These are phyloP conservation scores for Linyphia triangularis DNA, from an alignment of 2,888 invertebrate species.

Conservation along the genomic window DNA sequence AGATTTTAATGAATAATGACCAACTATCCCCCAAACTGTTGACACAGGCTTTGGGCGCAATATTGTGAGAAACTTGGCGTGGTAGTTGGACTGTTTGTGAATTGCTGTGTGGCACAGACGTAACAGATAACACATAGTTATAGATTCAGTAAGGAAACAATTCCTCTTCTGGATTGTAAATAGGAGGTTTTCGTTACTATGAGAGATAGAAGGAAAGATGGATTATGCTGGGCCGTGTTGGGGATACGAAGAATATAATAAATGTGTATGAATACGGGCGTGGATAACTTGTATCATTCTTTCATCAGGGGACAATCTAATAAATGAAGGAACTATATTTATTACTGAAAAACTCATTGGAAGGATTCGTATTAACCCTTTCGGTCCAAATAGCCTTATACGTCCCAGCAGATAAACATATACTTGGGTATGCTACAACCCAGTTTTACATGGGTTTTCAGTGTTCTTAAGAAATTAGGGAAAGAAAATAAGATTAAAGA, in stretches of 20 bases:
- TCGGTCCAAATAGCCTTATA: too few relatives aligned
- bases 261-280: constrained; percentile 15
- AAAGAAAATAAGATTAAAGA: too few relatives aligned
- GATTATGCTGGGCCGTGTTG: constrained; percentile 24
- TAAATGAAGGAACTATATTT: too few relatives aligned
- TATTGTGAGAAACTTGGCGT: constrained; percentile 34
- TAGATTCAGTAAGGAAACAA: constrained; percentile 45
- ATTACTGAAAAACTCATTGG: too few relatives aligned
- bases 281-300: neutral
- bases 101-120: neutral
- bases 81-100: constrained; percentile 12
- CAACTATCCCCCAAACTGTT: constrained; percentile 42
- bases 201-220: constrained; percentile 5
- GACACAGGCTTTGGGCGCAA: constrained; percentile 32
- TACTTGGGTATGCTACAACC: too few relatives aligned
- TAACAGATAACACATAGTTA: constrained; percentile 9
- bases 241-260: constrained; percentile 1
- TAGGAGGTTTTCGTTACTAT: constrained; percentile 17
- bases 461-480: too few relatives aligned
- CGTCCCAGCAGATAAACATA: neutral
- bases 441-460: too few relatives aligned
- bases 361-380: too few relatives aligned
- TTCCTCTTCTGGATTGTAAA: constrained; percentile 34
- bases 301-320: neutral
- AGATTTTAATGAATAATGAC: constrained; percentile 58